A percentile compares a stretch with the other conserved stretches of the same genome.
These are phyloP conservation scores for Lamellibrachia luymesi DNA, from an alignment of 1,140 invertebrate species.

Conservation along the genomic window DNA sequence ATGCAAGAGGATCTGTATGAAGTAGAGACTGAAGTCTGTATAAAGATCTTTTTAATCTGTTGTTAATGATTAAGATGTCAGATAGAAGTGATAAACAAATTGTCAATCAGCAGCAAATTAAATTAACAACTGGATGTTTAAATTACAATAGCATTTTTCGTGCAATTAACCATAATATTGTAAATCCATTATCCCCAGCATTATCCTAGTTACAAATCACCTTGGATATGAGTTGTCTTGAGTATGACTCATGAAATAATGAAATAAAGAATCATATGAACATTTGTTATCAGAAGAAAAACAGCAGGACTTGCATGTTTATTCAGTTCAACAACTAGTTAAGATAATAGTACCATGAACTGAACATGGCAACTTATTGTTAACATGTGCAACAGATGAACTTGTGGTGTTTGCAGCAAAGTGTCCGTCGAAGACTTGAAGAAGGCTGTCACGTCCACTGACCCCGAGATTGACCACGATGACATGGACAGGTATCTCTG, in stretches of 20 bases:
- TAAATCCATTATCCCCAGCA: no score
- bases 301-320: background rate
- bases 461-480: constrained; percentile 45
- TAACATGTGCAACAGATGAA: background rate
- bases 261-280: background rate
- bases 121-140: no score
- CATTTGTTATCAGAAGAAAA: background rate
- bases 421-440: constrained; percentile 47
- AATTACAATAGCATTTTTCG: no score
- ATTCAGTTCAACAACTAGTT: background rate
- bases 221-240: no score
- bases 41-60: no score
- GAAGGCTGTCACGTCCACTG: constrained; percentile 41
- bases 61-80: no score
- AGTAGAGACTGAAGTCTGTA: no score
- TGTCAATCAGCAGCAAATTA: no score
- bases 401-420: constrained; percentile 39
- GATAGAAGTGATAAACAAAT: no score
- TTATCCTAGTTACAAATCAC: no score
- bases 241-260: background rate
- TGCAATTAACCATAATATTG: no score
- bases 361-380: background rate
- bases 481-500: constrained; percentile 42
- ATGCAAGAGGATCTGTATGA: no score
- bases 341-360: background rate